Percentiles rank a stretch among this genome's conserved stretches.
Evolutionary conservation across 2,888 invertebrate species (phyloP).

Genomic region (Cheilosia grossa): DNA sequence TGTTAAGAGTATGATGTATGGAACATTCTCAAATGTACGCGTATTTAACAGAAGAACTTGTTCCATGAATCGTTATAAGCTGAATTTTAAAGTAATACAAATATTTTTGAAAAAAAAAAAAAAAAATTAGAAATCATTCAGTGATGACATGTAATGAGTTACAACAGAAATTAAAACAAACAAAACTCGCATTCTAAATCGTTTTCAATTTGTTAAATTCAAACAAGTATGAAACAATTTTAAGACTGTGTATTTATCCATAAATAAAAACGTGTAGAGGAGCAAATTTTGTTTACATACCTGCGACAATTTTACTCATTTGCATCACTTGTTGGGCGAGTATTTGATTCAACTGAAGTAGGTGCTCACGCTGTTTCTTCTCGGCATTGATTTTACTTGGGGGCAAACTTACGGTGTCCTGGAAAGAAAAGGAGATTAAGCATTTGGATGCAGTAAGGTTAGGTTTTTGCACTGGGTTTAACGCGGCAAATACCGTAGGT

Average conservation of each 20-base stretch:
- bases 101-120: conserved; percentile 34
- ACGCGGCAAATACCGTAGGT: too few species aligned
- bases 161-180: conserved; percentile 42
- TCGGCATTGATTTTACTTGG: conserved; percentile 92
- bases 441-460: not conserved
- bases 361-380: conserved; percentile 93
- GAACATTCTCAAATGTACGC: too few species aligned
- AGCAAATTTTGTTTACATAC: conserved; percentile 84
- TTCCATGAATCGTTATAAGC: too few species aligned
- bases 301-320: conserved; percentile 97
- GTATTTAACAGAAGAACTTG: not conserved
- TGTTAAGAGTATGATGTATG: not conserved
- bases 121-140: conserved; percentile 29
- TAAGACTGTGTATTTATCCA: conserved; percentile 48
- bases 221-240: conserved; percentile 28
- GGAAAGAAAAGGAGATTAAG: not conserved
- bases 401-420: conserved; percentile 82
- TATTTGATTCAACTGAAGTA: conserved; percentile 95
- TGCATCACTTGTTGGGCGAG: conserved; percentile 97
- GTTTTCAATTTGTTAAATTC: conserved; percentile 45
- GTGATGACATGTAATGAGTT: conserved; percentile 42
- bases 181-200: conserved; percentile 59
- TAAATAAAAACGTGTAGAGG: not conserved
- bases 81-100: conserved; percentile 61
- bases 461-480: too few species aligned